Evolutionary conservation across 2,113 vertebrate genomes (phyloP).

Genomic region (Malaclemys terrapin): DNA sequence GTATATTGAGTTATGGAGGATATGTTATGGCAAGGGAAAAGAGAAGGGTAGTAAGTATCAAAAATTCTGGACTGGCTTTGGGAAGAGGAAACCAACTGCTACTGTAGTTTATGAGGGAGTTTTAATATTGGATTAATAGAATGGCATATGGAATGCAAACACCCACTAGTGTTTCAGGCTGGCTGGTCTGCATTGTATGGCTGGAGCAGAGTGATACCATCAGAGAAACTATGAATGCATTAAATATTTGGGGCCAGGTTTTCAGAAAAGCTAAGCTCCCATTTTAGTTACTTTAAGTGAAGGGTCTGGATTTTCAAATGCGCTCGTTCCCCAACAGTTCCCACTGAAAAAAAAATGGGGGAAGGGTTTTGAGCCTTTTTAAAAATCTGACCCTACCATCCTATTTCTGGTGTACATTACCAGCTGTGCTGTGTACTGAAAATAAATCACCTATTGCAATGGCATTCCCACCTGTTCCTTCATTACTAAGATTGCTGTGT

Average conservation of each 20-base stretch:
- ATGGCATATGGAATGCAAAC: not conserved
- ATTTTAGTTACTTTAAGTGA: conserved; percentile 7
- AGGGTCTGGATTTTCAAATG: conserved; percentile 33
- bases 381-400: conserved; percentile 42
- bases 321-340: not conserved
- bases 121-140: not conserved
- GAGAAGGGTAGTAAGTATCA: not conserved
- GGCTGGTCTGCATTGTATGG: not conserved
- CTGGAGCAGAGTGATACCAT: not conserved
- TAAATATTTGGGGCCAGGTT: not conserved
- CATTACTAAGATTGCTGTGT: conserved; percentile 39
- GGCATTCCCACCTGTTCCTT: conserved; percentile 38
- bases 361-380: conserved; percentile 24
- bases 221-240: not conserved
- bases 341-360: conserved; percentile 35
- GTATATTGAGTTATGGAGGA: not conserved
- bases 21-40: not conserved
- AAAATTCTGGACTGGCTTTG: not conserved
- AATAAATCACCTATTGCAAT: conserved; percentile 60
- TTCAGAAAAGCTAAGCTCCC: conserved; percentile 45
- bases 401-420: conserved; percentile 36
- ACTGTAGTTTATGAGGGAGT: not conserved
- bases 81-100: not conserved
- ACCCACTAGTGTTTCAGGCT: not conserved
- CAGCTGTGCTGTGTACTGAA: conserved; percentile 61